Percentiles rank a stretch among this genome's conserved stretches.
Evolutionary conservation across 2,113 vertebrate genomes (phyloP).

Genomic region (Xiphophorus hellerii): DNA sequence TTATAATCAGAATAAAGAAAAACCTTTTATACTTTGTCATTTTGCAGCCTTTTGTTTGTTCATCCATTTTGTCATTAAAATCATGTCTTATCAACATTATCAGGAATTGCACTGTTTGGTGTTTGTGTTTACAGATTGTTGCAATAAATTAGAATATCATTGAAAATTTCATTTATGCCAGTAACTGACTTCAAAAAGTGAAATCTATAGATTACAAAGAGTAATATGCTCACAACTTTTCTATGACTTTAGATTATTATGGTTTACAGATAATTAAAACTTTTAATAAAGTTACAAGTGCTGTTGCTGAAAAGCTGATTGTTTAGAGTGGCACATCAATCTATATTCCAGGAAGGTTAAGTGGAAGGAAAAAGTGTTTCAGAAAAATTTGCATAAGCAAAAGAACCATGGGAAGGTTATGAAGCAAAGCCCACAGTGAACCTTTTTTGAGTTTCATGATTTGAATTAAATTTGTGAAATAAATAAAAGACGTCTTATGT

Average conservation of each 20-base stretch:
- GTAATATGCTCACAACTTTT: background rate
- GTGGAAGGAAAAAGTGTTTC: no score
- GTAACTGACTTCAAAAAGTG: background rate
- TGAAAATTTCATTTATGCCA: background rate
- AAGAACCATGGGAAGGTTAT: no score
- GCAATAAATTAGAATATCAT: background rate
- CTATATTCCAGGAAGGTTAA: background rate
- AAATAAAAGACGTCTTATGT: no score
- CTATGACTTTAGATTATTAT: background rate
- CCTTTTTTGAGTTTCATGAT: no score
- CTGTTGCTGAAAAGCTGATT: no score
- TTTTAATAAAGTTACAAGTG: background rate
- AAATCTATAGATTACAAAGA: background rate
- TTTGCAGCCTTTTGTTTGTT: background rate
- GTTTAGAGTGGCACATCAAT: no score
- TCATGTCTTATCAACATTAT: background rate
- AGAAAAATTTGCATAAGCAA: no score
- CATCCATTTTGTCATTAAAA: background rate
- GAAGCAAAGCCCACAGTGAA: no score
- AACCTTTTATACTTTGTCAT: conserved; percentile 14
- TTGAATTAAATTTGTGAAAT: no score
- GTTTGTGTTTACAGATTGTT: background rate
- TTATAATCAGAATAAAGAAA: conserved; percentile 45
- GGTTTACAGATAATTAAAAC: background rate
- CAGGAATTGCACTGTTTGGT: background rate